A percentile compares a stretch with the other conserved stretches of the same genome.
phyloP scores from a whole-genome alignment of 2,113 vertebrate species.

The Haplochromis vanheusdeni region DNA sequence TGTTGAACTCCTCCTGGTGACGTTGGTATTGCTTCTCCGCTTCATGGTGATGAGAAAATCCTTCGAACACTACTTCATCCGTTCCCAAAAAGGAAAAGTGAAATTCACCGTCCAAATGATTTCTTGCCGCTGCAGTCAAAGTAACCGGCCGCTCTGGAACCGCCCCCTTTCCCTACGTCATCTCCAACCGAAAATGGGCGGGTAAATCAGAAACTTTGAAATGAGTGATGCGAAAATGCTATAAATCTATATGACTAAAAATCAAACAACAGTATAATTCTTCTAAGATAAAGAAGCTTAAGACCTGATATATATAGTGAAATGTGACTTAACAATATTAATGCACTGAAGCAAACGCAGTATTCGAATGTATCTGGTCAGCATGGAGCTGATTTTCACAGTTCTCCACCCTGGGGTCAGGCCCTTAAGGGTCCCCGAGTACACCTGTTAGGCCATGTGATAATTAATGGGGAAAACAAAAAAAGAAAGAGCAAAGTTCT shows the following conservation, averaged over 20 bases:
- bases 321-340: not conserved
- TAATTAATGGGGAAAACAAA: not conserved
- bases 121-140: not conserved
- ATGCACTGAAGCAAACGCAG: not conserved
- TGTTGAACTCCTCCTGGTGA: conserved; percentile 12
- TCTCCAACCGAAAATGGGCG: conserved; percentile 18
- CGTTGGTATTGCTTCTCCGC: conserved; percentile 26
- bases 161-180: conserved; percentile 16
- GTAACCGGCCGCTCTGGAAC: not conserved
- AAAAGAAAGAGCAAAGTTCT: not conserved
- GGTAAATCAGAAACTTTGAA: not conserved
- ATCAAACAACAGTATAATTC: not conserved
- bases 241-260: fast-evolving
- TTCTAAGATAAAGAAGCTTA: not conserved
- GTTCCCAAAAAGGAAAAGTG: not conserved
- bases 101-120: not conserved
- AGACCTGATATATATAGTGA: not conserved
- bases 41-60: not conserved
- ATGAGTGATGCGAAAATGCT: not conserved
- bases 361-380: not conserved
- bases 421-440: fast-evolving
- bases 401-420: not conserved
- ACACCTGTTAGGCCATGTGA: not conserved
- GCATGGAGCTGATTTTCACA: not conserved
- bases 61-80: fast-evolving